These are phyloP conservation scores for Diachrysia chrysitis DNA, from an alignment of 2,888 invertebrate genomes.

Conservation along the genomic window DNA sequence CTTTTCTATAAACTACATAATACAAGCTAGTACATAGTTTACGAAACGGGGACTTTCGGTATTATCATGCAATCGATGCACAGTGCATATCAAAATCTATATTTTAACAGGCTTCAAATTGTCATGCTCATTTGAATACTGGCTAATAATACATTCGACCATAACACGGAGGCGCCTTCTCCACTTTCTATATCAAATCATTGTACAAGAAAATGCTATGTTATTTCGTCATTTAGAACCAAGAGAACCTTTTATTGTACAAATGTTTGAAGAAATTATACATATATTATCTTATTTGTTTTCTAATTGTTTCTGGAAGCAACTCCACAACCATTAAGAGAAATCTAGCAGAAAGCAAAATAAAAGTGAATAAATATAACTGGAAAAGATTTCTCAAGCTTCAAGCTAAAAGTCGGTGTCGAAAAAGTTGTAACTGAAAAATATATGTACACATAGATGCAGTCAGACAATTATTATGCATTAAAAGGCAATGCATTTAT, in stretches of 20 bases:
- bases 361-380: conserved; percentile 51
- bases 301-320: conserved; percentile 54
- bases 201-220: conserved; percentile 31
- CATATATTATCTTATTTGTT: conserved; percentile 46
- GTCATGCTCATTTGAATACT: conserved; percentile 61
- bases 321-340: conserved; percentile 75
- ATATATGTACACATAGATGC: conserved; percentile 51
- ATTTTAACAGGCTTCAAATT: conserved; percentile 48
- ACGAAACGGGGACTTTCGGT: conserved; percentile 63
- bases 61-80: conserved; percentile 64
- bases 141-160: conserved; percentile 35
- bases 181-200: conserved; percentile 13
- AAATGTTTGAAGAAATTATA: conserved; percentile 47
- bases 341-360: conserved; percentile 71
- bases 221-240: conserved; percentile 37
- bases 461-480: conserved; percentile 52
- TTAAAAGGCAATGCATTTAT: conserved; percentile 66
- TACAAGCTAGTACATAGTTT: conserved; percentile 56
- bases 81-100: conserved; percentile 48
- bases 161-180: conserved; percentile 20
- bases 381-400: conserved; percentile 51
- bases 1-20: conserved; percentile 61
- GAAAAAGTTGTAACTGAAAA: conserved; percentile 42
- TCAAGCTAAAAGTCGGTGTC: conserved; percentile 53
- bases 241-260: conserved; percentile 45